Conservation (phyloP, 2,888 invertebrate species). For the Pyrrhia umbra region DNA sequence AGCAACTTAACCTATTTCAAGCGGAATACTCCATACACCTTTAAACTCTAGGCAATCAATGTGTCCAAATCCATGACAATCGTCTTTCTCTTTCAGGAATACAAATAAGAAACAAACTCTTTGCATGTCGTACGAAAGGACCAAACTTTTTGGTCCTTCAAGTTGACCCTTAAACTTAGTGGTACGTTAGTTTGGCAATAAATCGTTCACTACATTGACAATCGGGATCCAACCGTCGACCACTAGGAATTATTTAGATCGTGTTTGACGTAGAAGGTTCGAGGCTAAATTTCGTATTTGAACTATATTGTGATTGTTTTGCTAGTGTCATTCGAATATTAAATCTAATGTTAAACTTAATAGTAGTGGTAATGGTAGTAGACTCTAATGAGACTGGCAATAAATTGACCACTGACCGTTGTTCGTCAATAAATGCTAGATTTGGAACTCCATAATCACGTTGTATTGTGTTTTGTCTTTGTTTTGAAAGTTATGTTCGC, state of each 20-base stretch:
- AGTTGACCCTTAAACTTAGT: slow-evolving; percentile 49
- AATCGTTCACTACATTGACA: slow-evolving; percentile 58
- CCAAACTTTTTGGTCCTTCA: slow-evolving; percentile 46
- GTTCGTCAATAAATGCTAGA: too few species aligned
- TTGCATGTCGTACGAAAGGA: slow-evolving; percentile 14
- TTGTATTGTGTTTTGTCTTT: too few species aligned
- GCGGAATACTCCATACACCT: not conserved
- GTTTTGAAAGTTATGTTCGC: too few species aligned
- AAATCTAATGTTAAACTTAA: not conserved
- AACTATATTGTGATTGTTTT: not conserved
- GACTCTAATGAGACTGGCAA: too few species aligned
- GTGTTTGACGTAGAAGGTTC: slow-evolving; percentile 7
- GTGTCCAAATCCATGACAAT: not conserved
- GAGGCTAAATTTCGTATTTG: not conserved
- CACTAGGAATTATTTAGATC: slow-evolving; percentile 42
- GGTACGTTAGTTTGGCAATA: slow-evolving; percentile 45
- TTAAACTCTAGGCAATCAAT: slow-evolving; percentile 7
- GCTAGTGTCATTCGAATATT: not conserved
- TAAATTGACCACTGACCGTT: too few species aligned
- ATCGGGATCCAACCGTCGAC: slow-evolving; percentile 34
- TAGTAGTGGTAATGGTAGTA: not conserved
- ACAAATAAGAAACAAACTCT: slow-evolving; percentile 47
- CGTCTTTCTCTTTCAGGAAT: slow-evolving; percentile 31
- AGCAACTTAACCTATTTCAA: too few species aligned
- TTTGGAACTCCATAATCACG: too few species aligned